Base-by-base conservation (phyloP, 2,797 vertebrate species). In the Chrysocyon brachyurus region DNA sequence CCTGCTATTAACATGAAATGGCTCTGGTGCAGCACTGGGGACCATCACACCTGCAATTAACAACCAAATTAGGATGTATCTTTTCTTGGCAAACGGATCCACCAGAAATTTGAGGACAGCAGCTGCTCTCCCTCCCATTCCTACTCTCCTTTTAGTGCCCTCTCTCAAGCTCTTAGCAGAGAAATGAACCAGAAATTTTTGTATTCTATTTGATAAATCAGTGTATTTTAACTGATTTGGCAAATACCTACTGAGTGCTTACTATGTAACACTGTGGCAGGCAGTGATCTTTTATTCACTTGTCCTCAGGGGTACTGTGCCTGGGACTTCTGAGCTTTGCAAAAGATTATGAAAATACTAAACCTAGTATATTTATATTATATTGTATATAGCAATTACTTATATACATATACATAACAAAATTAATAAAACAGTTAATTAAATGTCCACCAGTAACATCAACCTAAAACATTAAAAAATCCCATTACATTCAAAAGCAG, bases 1-100 rank as follows among this genome's bases (percentile, higher is more conserved):
- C 97, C 97, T 97, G 75, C 93, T 91, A 88, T 97, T 97, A 94
- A 96, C 97, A 75, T 92, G 70, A 63, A 96, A 97, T 97, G 97
- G 46, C 6, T 83, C 3, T 93, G 97, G 84, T 90, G 81, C 54
- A 87, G 92, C 70, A 15, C 26, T 93, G n/a, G 70, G 94, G 77
- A 68, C 88, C 83, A 90, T 94, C 77, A 94, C 64, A 97, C 97
- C 97, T 97, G 90, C 97, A 98, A 49, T 79, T 97, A 97, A 97
- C 98, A 97, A 33, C 73, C 63, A 95, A 91, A 96, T 84, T 54
- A 87, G 96, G 68, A 91, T 22, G 21, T 92, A 73, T 87, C 31
- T 97, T 96, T 97, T 40, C 86, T 83, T 56, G 57, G 95, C 91
- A 87, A 97, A 61, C 2, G 78, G 88, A 84, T n/a, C 40, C 95